phyloP scores from a whole-genome alignment of 2,113 vertebrate species.

The Panthera leo region DNA sequence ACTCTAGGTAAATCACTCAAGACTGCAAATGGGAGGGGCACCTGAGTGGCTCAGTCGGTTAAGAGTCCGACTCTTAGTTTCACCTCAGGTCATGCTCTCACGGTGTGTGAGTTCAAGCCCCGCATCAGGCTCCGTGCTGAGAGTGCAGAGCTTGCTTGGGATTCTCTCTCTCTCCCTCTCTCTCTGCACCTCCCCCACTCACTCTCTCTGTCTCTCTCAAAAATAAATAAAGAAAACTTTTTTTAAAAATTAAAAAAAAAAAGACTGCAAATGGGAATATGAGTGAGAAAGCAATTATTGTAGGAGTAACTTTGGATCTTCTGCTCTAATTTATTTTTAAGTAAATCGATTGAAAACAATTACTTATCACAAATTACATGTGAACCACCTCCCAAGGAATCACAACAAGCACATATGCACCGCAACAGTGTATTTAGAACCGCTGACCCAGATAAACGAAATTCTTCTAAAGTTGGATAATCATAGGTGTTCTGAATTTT shows the following conservation, averaged over 20 bases:
- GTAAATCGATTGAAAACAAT: slow-evolving; percentile 23
- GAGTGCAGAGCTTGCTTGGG: too few relatives aligned
- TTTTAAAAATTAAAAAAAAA: too few relatives aligned
- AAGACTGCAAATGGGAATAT: not conserved
- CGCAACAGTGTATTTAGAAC: not conserved
- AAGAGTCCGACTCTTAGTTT: too few relatives aligned
- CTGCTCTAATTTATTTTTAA: slow-evolving; percentile 47
- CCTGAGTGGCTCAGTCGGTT: too few relatives aligned
- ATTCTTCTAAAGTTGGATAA: slow-evolving; percentile 47
- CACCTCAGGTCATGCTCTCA: too few relatives aligned
- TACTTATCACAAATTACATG: slow-evolving; percentile 52
- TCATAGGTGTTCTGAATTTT: slow-evolving; percentile 48
- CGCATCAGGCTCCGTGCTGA: too few relatives aligned
- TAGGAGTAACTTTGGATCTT: slow-evolving; percentile 6
- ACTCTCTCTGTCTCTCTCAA: too few relatives aligned
- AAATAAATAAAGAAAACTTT: too few relatives aligned
- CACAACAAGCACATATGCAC: not conserved
- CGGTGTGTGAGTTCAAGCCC: too few relatives aligned
- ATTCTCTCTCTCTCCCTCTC: too few relatives aligned
- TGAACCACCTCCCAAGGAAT: slow-evolving; percentile 23
- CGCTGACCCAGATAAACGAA: not conserved
- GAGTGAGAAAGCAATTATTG: not conserved
- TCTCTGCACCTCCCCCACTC: too few relatives aligned
- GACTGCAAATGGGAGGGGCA: not conserved
- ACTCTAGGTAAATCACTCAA: not conserved